These are phyloP conservation scores for Hoplostethus atlanticus DNA, from an alignment of 2,797 vertebrate genomes.

Conservation along the genomic window DNA sequence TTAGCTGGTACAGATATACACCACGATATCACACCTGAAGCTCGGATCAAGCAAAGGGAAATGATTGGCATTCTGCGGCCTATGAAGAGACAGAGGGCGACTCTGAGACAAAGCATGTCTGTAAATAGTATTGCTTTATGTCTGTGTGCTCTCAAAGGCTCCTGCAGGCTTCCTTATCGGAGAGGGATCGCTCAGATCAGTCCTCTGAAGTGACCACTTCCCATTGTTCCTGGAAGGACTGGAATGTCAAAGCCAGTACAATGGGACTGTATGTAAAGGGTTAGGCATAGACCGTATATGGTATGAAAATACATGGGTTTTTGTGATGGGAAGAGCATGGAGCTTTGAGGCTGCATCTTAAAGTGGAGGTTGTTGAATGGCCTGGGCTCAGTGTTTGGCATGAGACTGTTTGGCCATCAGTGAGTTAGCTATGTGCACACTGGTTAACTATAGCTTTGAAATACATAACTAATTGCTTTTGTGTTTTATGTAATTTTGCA, in stretches of 20 bases:
- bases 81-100: conserved; percentile 57
- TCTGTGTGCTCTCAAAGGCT: conserved; percentile 63
- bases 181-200: conserved; percentile 57
- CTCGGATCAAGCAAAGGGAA: conserved; percentile 46
- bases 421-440: background rate
- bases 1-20: background rate
- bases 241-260: conserved; percentile 71
- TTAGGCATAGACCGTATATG: conserved; percentile 40
- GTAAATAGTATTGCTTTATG: conserved; percentile 71
- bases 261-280: conserved; percentile 41
- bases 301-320: conserved; percentile 4
- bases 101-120: conserved; percentile 70
- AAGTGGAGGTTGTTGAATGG: no score
- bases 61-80: conserved; percentile 68
- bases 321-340: conserved; percentile 26
- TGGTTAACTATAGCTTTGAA: no score
- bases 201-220: conserved; percentile 74
- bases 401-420: background rate
- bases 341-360: background rate
- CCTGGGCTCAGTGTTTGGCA: no score
- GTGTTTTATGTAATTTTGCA: no score
- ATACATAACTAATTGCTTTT: no score
- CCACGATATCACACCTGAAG: conserved; percentile 19
- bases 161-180: conserved; percentile 78
- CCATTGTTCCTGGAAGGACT: conserved; percentile 75